Conservation (phyloP, 2,113 vertebrate genomes). For the Siphamia tubifer region DNA sequence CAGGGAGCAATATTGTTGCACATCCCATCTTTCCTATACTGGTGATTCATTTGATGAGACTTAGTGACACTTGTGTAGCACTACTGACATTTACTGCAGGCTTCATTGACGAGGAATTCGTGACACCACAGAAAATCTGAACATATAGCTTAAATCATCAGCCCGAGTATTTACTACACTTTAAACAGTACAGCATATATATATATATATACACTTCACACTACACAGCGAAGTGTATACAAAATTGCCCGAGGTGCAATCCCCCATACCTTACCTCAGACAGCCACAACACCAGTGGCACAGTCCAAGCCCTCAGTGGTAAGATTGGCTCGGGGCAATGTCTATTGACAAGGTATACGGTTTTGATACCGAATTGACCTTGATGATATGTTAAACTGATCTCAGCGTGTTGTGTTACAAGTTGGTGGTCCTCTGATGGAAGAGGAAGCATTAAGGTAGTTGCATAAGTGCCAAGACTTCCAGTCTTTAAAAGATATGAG, state of each 20-base stretch:
- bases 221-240: neutral
- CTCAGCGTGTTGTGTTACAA: constrained; percentile 61
- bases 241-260: constrained; percentile 76
- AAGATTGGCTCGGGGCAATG: constrained; percentile 76
- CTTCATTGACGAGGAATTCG: constrained; percentile 80
- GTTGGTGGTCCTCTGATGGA: constrained; percentile 69
- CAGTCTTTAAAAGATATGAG: neutral
- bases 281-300: constrained; percentile 12
- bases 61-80: neutral
- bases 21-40: too few species aligned
- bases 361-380: constrained; percentile 90
- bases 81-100: constrained; percentile 31
- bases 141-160: constrained; percentile 60
- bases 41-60: too few species aligned
- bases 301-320: constrained; percentile 47
- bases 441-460: constrained; percentile 72
- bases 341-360: constrained; percentile 91
- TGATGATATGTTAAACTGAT: constrained; percentile 73
- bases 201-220: too few species aligned
- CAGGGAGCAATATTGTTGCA: too few species aligned
- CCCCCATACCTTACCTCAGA: constrained; percentile 56
- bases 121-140: constrained; percentile 74
- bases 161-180: constrained; percentile 38
- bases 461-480: constrained; percentile 36
- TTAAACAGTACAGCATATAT: too few species aligned